A percentile compares a stretch with the other conserved stretches of the same genome.
phyloP scores from a whole-genome alignment of 2,797 vertebrate species.

The Botia almorhae region DNA sequence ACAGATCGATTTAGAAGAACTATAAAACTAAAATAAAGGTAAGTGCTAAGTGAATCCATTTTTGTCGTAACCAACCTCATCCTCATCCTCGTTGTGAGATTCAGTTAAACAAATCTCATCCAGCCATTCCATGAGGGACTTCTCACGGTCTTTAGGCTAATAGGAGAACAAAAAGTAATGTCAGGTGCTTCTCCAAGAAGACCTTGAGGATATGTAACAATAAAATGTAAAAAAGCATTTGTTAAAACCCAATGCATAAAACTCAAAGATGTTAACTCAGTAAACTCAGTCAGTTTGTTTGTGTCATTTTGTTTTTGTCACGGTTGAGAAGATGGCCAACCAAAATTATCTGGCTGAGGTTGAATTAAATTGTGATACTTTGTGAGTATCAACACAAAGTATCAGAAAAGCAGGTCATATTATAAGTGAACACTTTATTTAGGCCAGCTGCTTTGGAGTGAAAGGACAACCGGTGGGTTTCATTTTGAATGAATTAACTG shows the following conservation, averaged over 20 bases:
- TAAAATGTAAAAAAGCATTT: constrained; percentile 8
- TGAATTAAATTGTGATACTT: background rate
- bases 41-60: background rate
- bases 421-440: background rate
- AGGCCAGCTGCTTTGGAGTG: background rate
- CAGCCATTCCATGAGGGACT: constrained; percentile 71
- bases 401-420: background rate
- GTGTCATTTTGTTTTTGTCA: background rate
- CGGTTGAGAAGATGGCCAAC: background rate
- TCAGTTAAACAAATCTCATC: constrained; percentile 68
- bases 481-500: constrained; percentile 2
- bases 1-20: constrained; percentile 43
- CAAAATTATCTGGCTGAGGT: no score
- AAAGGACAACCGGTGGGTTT: background rate
- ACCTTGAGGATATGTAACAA: constrained; percentile 4
- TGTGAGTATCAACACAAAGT: background rate
- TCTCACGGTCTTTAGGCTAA: constrained; percentile 65
- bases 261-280: no score
- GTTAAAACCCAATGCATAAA: constrained; percentile 18
- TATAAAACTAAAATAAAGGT: background rate
- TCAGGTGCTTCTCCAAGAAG: background rate
- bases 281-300: no score
- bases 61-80: constrained; percentile 62
- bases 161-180: constrained; percentile 10
- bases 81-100: constrained; percentile 44